phyloP scores from a whole-genome alignment of 2,113 vertebrate species.

The Furnarius figulus region DNA sequence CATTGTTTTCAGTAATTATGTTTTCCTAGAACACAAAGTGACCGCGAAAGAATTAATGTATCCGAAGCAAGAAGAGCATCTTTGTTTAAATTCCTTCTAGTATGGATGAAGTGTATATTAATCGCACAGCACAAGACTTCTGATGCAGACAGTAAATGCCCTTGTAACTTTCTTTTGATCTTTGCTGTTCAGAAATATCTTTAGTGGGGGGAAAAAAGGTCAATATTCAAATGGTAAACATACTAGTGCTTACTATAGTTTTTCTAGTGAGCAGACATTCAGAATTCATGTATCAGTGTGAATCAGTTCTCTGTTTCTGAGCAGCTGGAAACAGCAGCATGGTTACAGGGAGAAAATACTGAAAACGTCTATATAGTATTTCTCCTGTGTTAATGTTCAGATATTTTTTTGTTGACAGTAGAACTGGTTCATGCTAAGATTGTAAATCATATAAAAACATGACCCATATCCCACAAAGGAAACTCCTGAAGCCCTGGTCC shows the following conservation, averaged over 20 bases:
- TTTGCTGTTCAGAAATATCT: background rate
- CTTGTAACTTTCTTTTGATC: background rate
- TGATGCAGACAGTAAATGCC: background rate
- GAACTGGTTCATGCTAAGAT: background rate
- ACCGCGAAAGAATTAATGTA: background rate
- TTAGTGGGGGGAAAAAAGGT: background rate
- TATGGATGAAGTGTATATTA: background rate
- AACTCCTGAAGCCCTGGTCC: background rate
- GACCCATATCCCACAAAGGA: background rate
- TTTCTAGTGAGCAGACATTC: background rate
- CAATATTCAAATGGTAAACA: background rate
- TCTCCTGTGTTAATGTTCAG: accelerated
- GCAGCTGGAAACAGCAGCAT: background rate
- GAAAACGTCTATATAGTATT: background rate
- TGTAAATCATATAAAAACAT: background rate
- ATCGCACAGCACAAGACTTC: background rate
- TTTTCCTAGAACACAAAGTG: slow-evolving; percentile 16
- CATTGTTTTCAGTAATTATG: slow-evolving; percentile 19
- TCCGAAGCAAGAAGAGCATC: background rate
- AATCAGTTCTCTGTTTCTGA: background rate
- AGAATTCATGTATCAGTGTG: background rate
- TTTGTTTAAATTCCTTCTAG: background rate
- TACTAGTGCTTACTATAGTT: background rate
- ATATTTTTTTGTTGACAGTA: accelerated
- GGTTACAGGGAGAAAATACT: background rate